Evolutionary conservation across 2,888 invertebrate species (phyloP).

Genomic region (Pseudococcus longispinus): DNA sequence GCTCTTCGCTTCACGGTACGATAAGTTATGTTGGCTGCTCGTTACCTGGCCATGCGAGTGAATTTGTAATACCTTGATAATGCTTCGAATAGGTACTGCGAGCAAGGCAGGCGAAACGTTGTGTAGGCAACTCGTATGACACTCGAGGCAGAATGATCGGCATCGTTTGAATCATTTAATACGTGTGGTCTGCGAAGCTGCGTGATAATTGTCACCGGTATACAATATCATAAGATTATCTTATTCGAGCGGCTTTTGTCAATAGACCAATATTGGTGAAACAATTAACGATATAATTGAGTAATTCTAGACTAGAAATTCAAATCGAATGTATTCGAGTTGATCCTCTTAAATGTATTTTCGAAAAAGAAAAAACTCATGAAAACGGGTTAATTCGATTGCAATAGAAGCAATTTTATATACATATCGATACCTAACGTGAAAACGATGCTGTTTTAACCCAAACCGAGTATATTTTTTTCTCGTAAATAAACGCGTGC

Average conservation of each 20-base stretch:
- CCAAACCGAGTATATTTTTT: neutral
- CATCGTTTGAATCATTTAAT: neutral
- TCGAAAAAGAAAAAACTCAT: neutral
- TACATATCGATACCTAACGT: neutral
- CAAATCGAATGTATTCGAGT: neutral
- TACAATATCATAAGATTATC: neutral
- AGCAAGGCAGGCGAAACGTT: neutral
- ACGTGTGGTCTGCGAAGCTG: neutral
- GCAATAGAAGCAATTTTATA: neutral
- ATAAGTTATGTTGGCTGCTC: neutral
- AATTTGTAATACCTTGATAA: neutral
- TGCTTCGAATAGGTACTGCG: neutral
- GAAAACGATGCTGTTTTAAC: neutral
- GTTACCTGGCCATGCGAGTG: neutral
- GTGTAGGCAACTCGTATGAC: neutral
- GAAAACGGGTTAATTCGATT: neutral
- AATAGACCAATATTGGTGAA: neutral
- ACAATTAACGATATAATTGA: neutral
- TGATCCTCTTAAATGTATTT: neutral
- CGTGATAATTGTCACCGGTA: neutral
- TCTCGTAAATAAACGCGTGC: neutral
- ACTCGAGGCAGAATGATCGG: neutral
- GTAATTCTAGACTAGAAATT: neutral
- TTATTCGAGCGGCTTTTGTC: neutral
- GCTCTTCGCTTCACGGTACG: neutral